Evolutionary conservation across 2,888 invertebrate species (phyloP), one percentile per base, ranked within the genome.

Genomic region (Plagodis dolabraria): DNA sequence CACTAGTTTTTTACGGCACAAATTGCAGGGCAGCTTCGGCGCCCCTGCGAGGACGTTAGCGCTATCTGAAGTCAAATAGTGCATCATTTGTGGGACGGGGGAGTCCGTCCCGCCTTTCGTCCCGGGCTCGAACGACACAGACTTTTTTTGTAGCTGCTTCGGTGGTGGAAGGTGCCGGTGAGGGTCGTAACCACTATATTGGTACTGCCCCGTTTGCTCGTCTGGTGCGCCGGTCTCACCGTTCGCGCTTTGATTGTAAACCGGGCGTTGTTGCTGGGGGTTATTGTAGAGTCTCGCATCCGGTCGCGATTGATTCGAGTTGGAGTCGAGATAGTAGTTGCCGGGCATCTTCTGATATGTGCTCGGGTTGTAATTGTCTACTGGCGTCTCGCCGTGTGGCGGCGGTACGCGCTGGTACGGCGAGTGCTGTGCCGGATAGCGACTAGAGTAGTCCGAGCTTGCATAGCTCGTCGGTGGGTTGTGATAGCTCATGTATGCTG

Each of bases 1-100:
- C 12, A 97, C 96, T 65, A 95, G 94, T 78, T 97, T 97, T 83
- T 98, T 98, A 59, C 97, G 94, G 86, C 98, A 98, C 72, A 98
- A 93, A 86, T 97, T 96, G 83, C 98, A 98, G 60, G 95, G 95
- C 8, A 94, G 93, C 60, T 95, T 95, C 72, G 95, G 85, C 43
- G 77, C 55, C 22, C 71, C 89, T 22, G 74, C 47, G 53, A 81
- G 83, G 38, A 68, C 70, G 33, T 86, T 89, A 34, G 71, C 67
- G 42, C 66, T 65, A n/a, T 89, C 90, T 36, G 71, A 72, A 52
- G 67, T 68, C 36, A 76, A 60, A 55, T 79, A 85, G 1, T 74
- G 70, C 57, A 79, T 40, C 40, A 40, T 40, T 40, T 40, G 40
- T 9, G 93, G 92, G 43, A 92, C 73, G 0, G 93, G 93, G 10